Conservation (phyloP, 2,888 invertebrate species). For the Tinea trinotella region DNA sequence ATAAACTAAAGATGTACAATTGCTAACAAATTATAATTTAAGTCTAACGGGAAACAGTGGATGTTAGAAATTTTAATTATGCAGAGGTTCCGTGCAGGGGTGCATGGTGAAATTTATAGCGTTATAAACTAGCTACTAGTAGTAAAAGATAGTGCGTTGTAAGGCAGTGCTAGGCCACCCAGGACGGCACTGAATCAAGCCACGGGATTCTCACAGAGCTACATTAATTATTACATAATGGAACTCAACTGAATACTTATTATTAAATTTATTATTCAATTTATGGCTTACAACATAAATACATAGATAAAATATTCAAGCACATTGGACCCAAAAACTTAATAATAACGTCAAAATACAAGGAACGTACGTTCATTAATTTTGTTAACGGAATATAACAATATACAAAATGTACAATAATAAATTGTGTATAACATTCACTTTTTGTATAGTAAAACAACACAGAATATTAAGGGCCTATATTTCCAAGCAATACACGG, state of each 20-base stretch:
- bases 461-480: too few species aligned
- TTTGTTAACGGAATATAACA: too few species aligned
- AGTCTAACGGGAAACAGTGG: not conserved
- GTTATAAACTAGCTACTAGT: conserved; percentile 8
- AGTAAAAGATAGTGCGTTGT: conserved; percentile 4
- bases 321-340: too few species aligned
- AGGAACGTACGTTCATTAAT: too few species aligned
- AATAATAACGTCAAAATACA: too few species aligned
- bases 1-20: not conserved
- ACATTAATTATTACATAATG: not conserved
- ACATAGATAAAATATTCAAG: too few species aligned
- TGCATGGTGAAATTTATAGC: conserved; percentile 10
- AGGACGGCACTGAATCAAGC: not conserved
- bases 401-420: too few species aligned
- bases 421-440: too few species aligned
- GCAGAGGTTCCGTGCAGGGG: not conserved
- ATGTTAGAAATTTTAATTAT: not conserved
- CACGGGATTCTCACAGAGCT: not conserved
- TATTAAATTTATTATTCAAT: too few species aligned
- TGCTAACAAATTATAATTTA: not conserved
- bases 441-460: too few species aligned
- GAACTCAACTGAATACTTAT: not conserved
- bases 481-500: too few species aligned
- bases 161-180: not conserved
- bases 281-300: too few species aligned